Conservation (phyloP, 2,888 invertebrate genomes). For the Eupeodes latifasciatus region DNA sequence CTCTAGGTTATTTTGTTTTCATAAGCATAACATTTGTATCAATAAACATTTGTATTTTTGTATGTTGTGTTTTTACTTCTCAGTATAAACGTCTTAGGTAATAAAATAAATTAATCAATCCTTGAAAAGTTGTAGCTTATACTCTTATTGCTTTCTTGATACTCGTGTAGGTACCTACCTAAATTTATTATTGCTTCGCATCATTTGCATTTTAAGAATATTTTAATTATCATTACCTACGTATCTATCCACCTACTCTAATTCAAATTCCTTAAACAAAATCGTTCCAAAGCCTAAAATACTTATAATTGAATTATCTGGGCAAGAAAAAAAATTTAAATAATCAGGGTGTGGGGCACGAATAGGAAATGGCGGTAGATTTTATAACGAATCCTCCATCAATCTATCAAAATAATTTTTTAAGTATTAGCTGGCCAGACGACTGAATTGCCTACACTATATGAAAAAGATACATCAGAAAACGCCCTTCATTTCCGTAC, state of each 20-base stretch:
- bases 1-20: too few relatives aligned
- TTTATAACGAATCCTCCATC: slow-evolving; percentile 48
- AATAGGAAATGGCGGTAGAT: not conserved
- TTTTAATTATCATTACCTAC: not conserved
- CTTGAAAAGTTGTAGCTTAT: too few relatives aligned
- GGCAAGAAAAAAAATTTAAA: not conserved
- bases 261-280: not conserved
- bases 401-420: slow-evolving; percentile 71
- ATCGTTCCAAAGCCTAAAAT: not conserved
- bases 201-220: not conserved
- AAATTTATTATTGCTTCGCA: not conserved
- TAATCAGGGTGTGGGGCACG: not conserved
- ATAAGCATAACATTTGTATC: too few relatives aligned
- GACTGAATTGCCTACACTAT: slow-evolving; percentile 39
- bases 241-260: too few relatives aligned
- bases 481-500: slow-evolving; percentile 47
- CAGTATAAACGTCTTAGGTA: too few relatives aligned
- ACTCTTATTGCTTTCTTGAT: too few relatives aligned
- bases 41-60: too few relatives aligned
- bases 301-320: not conserved
- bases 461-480: slow-evolving; percentile 21
- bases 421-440: slow-evolving; percentile 62
- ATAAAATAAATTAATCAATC: too few relatives aligned
- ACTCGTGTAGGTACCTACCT: too few relatives aligned
- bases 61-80: too few relatives aligned